Evolutionary conservation across 1,140 invertebrate species (phyloP).

Genomic region (Drosophila saltans): DNA sequence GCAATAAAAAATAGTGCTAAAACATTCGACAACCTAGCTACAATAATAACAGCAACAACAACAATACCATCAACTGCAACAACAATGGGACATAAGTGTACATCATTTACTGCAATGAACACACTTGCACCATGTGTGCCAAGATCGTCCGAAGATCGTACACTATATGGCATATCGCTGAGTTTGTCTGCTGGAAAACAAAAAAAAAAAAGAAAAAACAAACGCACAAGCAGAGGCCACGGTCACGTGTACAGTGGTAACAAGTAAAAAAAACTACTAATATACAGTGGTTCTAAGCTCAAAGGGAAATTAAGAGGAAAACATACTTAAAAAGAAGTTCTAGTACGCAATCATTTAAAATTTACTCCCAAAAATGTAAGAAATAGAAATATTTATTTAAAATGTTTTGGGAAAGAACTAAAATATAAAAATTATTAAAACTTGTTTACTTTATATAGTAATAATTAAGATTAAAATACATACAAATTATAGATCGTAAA

Average conservation of each 20-base stretch:
- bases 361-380: too few species aligned
- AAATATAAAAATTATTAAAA: too few species aligned
- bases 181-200: conserved; percentile 25
- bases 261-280: conserved; percentile 3
- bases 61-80: neutral
- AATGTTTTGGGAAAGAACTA: too few species aligned
- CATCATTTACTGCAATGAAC: conserved; percentile 56
- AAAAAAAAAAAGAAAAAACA: neutral
- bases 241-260: conserved; percentile 72
- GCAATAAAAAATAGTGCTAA: conserved; percentile 82
- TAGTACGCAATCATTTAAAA: too few species aligned
- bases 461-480: too few species aligned
- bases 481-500: too few species aligned
- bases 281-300: neutral
- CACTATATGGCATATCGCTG: conserved; percentile 4
- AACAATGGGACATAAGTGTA: conserved; percentile 17
- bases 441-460: too few species aligned
- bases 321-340: too few species aligned
- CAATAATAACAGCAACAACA: conserved; percentile 40
- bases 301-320: too few species aligned
- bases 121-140: conserved; percentile 81
- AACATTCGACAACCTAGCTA: conserved; percentile 73
- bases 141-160: conserved; percentile 43
- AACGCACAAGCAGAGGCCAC: conserved; percentile 40
- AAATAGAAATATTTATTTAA: too few species aligned